Evolutionary conservation across 2,888 invertebrate species (phyloP).

Genomic region (Aspidapion aeneum): DNA sequence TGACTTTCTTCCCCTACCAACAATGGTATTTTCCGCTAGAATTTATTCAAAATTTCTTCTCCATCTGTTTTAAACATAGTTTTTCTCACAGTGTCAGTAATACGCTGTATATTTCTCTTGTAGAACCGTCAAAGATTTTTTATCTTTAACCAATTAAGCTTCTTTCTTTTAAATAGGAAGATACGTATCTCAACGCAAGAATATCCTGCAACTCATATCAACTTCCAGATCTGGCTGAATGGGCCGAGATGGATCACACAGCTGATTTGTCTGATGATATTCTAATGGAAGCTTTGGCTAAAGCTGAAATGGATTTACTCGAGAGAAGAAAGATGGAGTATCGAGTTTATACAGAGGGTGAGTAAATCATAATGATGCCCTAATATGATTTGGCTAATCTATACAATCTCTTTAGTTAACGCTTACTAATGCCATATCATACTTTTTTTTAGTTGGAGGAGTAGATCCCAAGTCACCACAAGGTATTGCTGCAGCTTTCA

Average conservation of each 20-base stretch:
- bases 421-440: too few relatives aligned
- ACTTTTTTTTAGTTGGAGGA: conserved; percentile 63
- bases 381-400: too few relatives aligned
- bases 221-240: conserved; percentile 63
- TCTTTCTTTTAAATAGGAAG: conserved; percentile 38
- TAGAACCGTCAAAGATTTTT: too few relatives aligned
- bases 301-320: conserved; percentile 73
- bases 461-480: conserved; percentile 83
- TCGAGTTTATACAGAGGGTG: conserved; percentile 50
- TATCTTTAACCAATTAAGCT: too few relatives aligned
- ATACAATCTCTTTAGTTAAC: too few relatives aligned
- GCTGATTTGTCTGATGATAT: conserved; percentile 67
- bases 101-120: too few relatives aligned
- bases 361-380: too few relatives aligned
- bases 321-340: conserved; percentile 76
- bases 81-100: too few relatives aligned
- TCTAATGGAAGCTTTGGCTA: conserved; percentile 70
- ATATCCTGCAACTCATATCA: conserved; percentile 72
- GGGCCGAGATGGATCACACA: conserved; percentile 66
- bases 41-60: too few relatives aligned
- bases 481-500: conserved; percentile 86
- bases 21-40: too few relatives aligned
- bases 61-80: too few relatives aligned
- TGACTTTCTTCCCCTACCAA: too few relatives aligned
- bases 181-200: conserved; percentile 76